Percentiles rank a stretch among this genome's conserved stretches.
These are phyloP conservation scores for Tenthredo notha DNA, from an alignment of 2,888 invertebrate genomes.

Conservation along the genomic window DNA sequence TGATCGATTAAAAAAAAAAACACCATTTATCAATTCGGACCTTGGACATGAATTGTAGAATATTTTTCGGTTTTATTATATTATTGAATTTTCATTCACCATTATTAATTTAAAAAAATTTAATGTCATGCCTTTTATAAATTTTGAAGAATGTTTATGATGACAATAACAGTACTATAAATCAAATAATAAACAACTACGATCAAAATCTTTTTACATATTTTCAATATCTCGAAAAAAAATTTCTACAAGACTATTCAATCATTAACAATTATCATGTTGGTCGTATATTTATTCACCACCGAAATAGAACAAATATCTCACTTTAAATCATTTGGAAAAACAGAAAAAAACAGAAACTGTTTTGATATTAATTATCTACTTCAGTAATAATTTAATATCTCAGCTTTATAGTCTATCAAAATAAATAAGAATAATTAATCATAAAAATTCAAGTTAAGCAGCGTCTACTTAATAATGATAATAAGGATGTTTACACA, in stretches of 20 bases:
- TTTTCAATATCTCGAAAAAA: slow-evolving; percentile 30
- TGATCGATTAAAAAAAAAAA: neutral
- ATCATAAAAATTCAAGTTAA: slow-evolving; percentile 38
- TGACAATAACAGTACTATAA: slow-evolving; percentile 20
- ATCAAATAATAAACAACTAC: neutral
- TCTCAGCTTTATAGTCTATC: slow-evolving; percentile 19
- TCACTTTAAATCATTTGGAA: neutral
- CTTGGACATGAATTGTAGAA: slow-evolving; percentile 17
- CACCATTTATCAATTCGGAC: slow-evolving; percentile 21
- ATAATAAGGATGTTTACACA: slow-evolving; percentile 21
- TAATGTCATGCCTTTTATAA: neutral
- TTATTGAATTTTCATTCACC: neutral
- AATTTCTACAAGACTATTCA: slow-evolving; percentile 33
- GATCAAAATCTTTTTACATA: slow-evolving; percentile 15
- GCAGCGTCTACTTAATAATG: slow-evolving; percentile 48
- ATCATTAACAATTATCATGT: slow-evolving; percentile 42
- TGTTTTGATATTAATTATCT: neutral
- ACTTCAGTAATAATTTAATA: slow-evolving; percentile 41
- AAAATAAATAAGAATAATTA: slow-evolving; percentile 34
- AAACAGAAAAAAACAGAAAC: neutral
- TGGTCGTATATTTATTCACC: slow-evolving; percentile 47
- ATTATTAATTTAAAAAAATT: slow-evolving; percentile 17
- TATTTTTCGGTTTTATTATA: neutral
- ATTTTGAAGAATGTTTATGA: neutral
- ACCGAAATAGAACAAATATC: neutral